Percentiles rank a stretch among this genome's conserved stretches.
phyloP scores from a whole-genome alignment of 2,888 invertebrate species.

The Myathropa florea region DNA sequence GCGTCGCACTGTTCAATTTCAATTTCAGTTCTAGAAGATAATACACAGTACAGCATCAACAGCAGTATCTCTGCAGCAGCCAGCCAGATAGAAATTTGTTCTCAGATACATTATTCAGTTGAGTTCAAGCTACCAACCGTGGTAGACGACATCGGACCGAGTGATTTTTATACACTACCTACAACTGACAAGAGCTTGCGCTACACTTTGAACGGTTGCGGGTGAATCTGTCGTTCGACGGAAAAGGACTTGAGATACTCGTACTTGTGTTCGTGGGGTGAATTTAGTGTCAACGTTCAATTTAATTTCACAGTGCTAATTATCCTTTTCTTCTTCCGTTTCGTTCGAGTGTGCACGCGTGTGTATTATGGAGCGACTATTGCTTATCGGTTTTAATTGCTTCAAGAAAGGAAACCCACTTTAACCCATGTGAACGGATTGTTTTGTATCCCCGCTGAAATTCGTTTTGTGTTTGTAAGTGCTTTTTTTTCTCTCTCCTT shows the following conservation, averaged over 20 bases:
- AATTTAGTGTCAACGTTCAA: constrained; percentile 19
- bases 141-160: constrained; percentile 71
- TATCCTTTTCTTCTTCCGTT: constrained; percentile 14
- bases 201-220: constrained; percentile 9
- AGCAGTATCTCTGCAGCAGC: constrained; percentile 35
- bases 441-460: not conserved
- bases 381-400: constrained; percentile 7
- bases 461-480: not conserved
- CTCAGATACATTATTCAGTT: constrained; percentile 73
- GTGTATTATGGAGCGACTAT: constrained; percentile 17
- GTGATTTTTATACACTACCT: not conserved
- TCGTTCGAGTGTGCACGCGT: not conserved
- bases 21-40: constrained; percentile 60
- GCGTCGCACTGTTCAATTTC: constrained; percentile 48
- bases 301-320: constrained; percentile 36
- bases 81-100: constrained; percentile 60
- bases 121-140: constrained; percentile 75
- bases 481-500: not conserved
- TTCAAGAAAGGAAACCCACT: not conserved
- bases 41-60: constrained; percentile 32
- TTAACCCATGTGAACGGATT: constrained; percentile 2
- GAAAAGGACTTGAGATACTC: not conserved
- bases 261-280: not conserved
- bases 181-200: not conserved
- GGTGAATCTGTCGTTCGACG: not conserved